phyloP scores from a whole-genome alignment of 2,888 invertebrate genomes.

The Himalopsyche kuldschensis region DNA sequence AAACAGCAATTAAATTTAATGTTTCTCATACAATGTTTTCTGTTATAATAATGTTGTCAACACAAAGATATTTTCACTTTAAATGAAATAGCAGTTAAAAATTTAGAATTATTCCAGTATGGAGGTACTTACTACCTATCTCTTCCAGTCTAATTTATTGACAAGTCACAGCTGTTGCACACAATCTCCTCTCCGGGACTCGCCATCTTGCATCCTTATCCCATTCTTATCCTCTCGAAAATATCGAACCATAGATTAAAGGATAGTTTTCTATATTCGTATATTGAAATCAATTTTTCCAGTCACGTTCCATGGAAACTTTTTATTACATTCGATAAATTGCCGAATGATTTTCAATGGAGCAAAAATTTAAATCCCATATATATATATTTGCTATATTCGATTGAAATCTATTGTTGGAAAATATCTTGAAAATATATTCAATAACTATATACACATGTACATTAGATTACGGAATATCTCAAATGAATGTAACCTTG shows the following conservation, averaged over 20 bases:
- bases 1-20: too few species aligned
- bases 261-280: background rate
- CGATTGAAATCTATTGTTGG: too few species aligned
- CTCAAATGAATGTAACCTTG: too few species aligned
- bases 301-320: background rate
- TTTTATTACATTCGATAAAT: background rate
- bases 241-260: background rate
- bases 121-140: background rate
- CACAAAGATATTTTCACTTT: too few species aligned
- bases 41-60: too few species aligned
- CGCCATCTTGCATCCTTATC: background rate
- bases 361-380: too few species aligned
- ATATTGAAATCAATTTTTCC: background rate
- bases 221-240: background rate
- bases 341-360: too few species aligned
- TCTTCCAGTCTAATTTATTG: slow-evolving; percentile 19
- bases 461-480: too few species aligned
- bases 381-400: too few species aligned
- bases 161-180: slow-evolving; percentile 21
- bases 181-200: background rate
- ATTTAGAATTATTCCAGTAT: background rate
- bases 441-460: too few species aligned
- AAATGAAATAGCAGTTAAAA: background rate
- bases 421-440: too few species aligned
- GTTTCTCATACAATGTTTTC: too few species aligned